Base-by-base conservation (phyloP, 1,140 invertebrate genomes). In the Latrodectus geometricus region DNA sequence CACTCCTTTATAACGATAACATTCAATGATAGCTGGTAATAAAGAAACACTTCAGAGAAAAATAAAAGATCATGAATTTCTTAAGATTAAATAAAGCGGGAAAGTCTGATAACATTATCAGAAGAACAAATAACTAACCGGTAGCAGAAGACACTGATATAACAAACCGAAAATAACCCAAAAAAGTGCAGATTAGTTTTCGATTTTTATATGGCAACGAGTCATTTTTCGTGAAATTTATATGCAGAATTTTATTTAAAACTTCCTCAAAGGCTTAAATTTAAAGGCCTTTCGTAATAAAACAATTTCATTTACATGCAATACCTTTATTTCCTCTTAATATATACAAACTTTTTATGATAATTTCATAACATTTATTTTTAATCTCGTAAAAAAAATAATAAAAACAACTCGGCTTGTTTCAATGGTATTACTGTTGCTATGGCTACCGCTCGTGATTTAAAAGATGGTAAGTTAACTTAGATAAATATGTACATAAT, bases 401-500 rank as follows among this genome's bases (percentile, higher is more conserved):
- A 17, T 4, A 61, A 17, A 0, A 14, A 61, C 17, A 61, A 17
- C 54, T 14, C 54, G 8, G 54, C 54, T 61, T 17, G 8, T 61
- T 61, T 14, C 54, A 61, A 61, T 17, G 3, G 54, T 61, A 61
- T 61, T 61, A 1, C 2, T 68, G 75, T 78, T 78, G 83, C 50
- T 48, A 86, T 86, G 83, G 83, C 83, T 20, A 86, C 83, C 17
- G 83, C 83, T 72, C 74, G 75, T 9, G 83, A 86, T 86, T 86
- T 86, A 73, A 86, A 86, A 86, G 75, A 86, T 86, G 83, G 83
- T 86, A 61, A 35, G n/a, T 54, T 79, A 5, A 65, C 12, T 15
- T 15, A 65, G 12, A 4, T 14, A 4, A 65, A 65, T 4, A 3
- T 65, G 7, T n/a, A 3, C 69, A 5, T 35, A 1, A 12, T 72